Evolutionary conservation across 2,797 vertebrate genomes (phyloP), one percentile per base, ranked within the genome.

Genomic region (Siniperca undulata): DNA sequence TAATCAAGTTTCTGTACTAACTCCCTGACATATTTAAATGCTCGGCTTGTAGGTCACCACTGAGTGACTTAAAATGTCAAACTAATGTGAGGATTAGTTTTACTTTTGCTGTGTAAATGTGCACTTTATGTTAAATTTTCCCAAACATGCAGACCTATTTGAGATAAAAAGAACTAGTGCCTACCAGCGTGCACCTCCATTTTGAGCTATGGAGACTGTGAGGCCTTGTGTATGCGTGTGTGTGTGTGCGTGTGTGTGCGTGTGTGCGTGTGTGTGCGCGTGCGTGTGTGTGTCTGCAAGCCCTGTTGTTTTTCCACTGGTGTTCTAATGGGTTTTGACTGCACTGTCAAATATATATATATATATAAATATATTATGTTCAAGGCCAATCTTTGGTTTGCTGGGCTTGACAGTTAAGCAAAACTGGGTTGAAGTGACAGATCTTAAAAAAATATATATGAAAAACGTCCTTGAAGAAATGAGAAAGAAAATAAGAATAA

Each of bases 381-480:
- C 94, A 95, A 97, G 97, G 97, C 97, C 97, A 97, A 97, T 99
- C 98, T 99, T 99, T 99, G 98, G 98, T 99, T 98, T 96, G 95
- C 92, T 94, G 94, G 93, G 94, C 91, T 92, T 87, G 87, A 93
- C 86, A 87, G 84, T 85, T 86, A 59, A 78, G 86, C 66, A 76
- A 92, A 93, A 92, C 86, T 91, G 89, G 87, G 90, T 80, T 84
- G 80, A 88, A 88, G 84, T 84, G 89, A 87, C 74, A 77, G 62
- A 80, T 81, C 61, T 69, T 60, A 19, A 60, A 80, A 80, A 86
- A 86, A 86, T 70, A 88, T 81, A 88, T 76, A 74, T 70, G 69
- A 83, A 71, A 92, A 86, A 84, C 44, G 0, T 76, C 60, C 56
- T 72, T 77, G 53, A 86, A 88, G n/a, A 84, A 90, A 86, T 68